phyloP scores from a whole-genome alignment of 2,113 vertebrate species.

The Calyptomena viridis region DNA sequence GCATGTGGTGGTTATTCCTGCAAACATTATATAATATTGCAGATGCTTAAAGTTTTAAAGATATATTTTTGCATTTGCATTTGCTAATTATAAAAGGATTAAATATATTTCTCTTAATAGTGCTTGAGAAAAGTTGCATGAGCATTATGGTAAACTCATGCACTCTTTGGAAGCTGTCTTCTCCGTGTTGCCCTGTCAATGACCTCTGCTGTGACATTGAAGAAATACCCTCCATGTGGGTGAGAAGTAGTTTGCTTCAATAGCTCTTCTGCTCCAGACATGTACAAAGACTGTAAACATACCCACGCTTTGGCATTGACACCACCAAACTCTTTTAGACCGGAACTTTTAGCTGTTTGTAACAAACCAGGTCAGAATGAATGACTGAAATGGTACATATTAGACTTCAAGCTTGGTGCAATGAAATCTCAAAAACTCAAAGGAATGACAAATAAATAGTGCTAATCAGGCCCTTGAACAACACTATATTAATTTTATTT shows the following conservation, averaged over 20 bases:
- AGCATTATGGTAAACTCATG: constrained; percentile 16
- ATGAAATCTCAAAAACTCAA: constrained; percentile 19
- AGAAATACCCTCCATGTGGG: constrained; percentile 61
- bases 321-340: constrained; percentile 58
- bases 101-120: neutral
- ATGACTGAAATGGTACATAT: neutral
- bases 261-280: constrained; percentile 67
- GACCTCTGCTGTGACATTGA: constrained; percentile 73
- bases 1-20: neutral
- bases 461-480: neutral
- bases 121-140: constrained; percentile 23
- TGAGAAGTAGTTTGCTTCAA: constrained; percentile 71
- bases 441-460: neutral
- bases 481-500: neutral
- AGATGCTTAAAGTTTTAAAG: neutral
- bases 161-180: constrained; percentile 25
- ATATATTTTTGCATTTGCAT: neutral
- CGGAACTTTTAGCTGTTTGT: constrained; percentile 56
- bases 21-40: neutral
- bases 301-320: constrained; percentile 63
- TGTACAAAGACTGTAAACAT: constrained; percentile 72
- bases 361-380: constrained; percentile 18
- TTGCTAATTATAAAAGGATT: neutral
- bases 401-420: neutral
- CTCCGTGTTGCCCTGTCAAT: constrained; percentile 54